These are phyloP conservation scores for Progne subis DNA, from an alignment of 2,113 vertebrate genomes.

Conservation along the genomic window DNA sequence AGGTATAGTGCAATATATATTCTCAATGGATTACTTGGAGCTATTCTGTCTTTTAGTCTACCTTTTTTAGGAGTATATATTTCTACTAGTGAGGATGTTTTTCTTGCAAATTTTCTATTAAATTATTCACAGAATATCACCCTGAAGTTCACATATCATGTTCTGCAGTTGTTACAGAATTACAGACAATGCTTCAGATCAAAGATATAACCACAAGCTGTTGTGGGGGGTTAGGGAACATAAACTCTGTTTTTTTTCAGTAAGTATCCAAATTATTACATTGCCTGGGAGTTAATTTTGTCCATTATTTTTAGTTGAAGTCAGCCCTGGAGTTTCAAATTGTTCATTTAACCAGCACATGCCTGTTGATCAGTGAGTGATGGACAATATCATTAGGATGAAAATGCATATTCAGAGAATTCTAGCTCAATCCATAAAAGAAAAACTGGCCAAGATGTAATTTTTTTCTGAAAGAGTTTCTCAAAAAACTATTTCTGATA, in stretches of 20 bases:
- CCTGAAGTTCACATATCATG: background rate
- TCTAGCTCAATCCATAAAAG: background rate
- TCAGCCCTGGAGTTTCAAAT: background rate
- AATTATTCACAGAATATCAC: background rate
- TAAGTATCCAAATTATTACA: background rate
- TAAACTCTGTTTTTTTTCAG: background rate
- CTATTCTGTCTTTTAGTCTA: background rate
- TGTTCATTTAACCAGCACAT: background rate
- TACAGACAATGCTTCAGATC: background rate
- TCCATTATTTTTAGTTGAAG: background rate
- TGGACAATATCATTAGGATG: background rate
- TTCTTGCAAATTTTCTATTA: background rate
- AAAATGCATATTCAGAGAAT: background rate
- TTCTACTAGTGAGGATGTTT: background rate
- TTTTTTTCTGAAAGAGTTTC: background rate
- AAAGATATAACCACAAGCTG: background rate
- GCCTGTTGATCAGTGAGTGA: background rate
- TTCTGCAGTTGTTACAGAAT: background rate
- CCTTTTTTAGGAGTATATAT: background rate
- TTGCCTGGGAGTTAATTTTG: background rate
- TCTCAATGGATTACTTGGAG: background rate
- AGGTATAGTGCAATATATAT: background rate
- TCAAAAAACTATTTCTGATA: background rate
- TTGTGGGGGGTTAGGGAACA: background rate
- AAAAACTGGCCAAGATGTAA: background rate